Evolutionary conservation across 2,888 invertebrate genomes (phyloP).

Genomic region (Amblyjoppa proteus): DNA sequence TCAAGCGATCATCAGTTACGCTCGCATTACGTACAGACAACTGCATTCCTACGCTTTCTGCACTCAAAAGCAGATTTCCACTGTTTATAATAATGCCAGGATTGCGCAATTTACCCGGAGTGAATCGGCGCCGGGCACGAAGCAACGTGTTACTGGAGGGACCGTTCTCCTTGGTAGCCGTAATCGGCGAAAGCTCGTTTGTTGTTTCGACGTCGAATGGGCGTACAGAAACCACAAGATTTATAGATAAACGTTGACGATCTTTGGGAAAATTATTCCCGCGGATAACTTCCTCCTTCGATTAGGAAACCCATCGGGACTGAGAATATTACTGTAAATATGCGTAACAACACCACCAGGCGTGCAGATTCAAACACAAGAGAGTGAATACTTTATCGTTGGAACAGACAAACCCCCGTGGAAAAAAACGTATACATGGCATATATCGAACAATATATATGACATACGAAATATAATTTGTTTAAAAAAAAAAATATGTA

Average conservation of each 20-base stretch:
- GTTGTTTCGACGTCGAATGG: conserved; percentile 2
- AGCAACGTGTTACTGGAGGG: not conserved
- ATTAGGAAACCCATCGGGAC: not conserved
- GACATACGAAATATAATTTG: too few species aligned
- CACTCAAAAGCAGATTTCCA: conserved; percentile 74
- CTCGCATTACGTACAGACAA: conserved; percentile 33
- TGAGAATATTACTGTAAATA: not conserved
- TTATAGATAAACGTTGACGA: not conserved
- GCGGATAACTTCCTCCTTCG: not conserved
- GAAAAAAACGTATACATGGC: not conserved
- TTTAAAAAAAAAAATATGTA: too few species aligned
- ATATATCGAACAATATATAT: conserved; percentile 4
- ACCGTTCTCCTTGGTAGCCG: not conserved
- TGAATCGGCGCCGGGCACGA: conserved; percentile 6
- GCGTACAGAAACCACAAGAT: not conserved
- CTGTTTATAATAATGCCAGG: conserved; percentile 74
- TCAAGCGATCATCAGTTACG: not conserved
- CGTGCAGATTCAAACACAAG: not conserved
- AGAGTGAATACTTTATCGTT: not conserved
- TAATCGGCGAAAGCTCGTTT: conserved; percentile 22
- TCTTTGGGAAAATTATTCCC: not conserved
- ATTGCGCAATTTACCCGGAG: conserved; percentile 76
- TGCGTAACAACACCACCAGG: not conserved
- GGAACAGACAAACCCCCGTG: not conserved
- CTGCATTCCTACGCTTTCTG: conserved; percentile 81